Base-by-base conservation (phyloP, 2,113 vertebrate species). In the Theristicus caerulescens region DNA sequence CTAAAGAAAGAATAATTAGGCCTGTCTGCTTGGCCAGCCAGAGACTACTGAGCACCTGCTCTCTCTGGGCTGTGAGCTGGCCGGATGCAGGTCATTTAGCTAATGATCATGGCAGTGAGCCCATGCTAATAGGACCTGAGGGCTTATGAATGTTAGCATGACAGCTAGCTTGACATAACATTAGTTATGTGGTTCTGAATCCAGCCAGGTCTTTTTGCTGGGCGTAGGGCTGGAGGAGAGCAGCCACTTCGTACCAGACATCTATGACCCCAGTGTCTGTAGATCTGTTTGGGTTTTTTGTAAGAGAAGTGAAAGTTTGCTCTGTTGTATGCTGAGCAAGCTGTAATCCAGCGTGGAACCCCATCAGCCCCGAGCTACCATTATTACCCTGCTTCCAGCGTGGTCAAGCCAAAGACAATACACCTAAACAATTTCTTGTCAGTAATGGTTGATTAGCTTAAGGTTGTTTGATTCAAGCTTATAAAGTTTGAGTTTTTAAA, bases 71-170 rank as follows among this genome's bases (percentile, higher is more conserved):
- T 73, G 10, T 17, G 86, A 88, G 83, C 89, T 81, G 89, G 86
- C 65, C 5, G 20, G 86, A 86, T 84, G 57, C 93, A 79, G 94
- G 94, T 93, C 93, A 85, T 94, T 97, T 93, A 95, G 82, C 82
- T 96, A 91, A 97, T 95, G 87, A 91, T 58, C 70, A 29, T 69
- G 93, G 95, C 91, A 91, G 13, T 29, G 70, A 95, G 95, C 94
- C 94, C 40, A 8, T 29, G 66, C 92, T 96, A 94, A 95, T 69
- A 5, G 84, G 49, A 16, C 84, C 91, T 32, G 90, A 52, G 95
- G 81, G 70, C 11, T 85, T 44, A 6, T 16, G 86, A 25, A 7
- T 13, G 81, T 21, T 7, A 55, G 82, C 78, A 20, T 32, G 27
- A 74, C 44, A 90, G 76, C 89, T 62, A 69, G 32, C 76, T 76